Base-by-base conservation (phyloP, 1,140 invertebrate genomes). In the Drosophila arawakana region DNA sequence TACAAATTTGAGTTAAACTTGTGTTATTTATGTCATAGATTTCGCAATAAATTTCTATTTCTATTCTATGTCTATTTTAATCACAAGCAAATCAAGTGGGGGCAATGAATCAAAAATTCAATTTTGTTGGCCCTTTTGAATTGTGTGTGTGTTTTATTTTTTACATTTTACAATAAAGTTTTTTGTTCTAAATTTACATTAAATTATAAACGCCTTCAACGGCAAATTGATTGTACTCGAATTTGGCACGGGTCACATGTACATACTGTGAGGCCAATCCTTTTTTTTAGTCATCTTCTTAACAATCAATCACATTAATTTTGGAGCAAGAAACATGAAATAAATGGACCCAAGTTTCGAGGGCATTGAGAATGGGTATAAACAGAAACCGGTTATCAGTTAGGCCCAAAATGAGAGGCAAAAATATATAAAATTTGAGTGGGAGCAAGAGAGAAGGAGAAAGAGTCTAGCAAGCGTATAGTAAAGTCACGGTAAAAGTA, bases 401-500 rank as follows among this genome's bases (percentile, higher is more conserved):
- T 57, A 35, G 43, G 46, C 47, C 62, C 70, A 15, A 67, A 73
- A 58, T 73, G 55, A 73, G 61, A 54, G 71, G 71, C 63, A 66
- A 8, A 25, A 50, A 44, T 37, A 43, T 34, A n/a, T 21, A 25
- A 67, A 73, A 73, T 68, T 67, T 30, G 10, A 4, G 46, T 18
- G 8, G 0, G 18, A 8, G 46, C 18, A 2, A 21, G 46, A 9
- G 2, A 10, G 18, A 21, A 3, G 8, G 46, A 47, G 7, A 18
- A 18, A 21, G n/a, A n/a, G 13, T 10, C 35, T 49, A 34, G 43
- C 8, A 21, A 39, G 30, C n/a, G 9, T 13, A 61, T 50, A 68
- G 54, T 62, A 57, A 70, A 88, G 69, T 65, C 69, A 39, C 50
- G 52, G 65, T 77, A 83, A 89, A 83, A 83, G 83, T 84, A 88